Evolutionary conservation across 2,888 invertebrate genomes (phyloP), one percentile per base, ranked within the genome.

Genomic region (Drosophila recens): DNA sequence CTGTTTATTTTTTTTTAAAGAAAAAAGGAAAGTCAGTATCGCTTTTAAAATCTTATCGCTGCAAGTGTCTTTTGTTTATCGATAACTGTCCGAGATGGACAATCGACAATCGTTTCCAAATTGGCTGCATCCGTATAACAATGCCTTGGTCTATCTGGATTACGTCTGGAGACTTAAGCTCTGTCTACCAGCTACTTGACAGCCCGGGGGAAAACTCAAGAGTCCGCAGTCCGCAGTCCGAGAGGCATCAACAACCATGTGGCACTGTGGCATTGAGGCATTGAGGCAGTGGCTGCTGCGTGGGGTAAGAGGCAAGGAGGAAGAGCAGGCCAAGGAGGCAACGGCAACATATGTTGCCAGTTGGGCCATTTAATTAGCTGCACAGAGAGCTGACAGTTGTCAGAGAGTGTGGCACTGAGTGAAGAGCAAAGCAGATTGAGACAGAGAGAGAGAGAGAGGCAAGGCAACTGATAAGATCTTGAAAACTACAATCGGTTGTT

Each of bases 331-430:
- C 11, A 13, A 33, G 59, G 30, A 15, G 10, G 34, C 40, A 56
- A 42, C 5, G 57, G 62, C 51, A 87, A 82, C 84, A 85, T 82
- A 85, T 85, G 84, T 87, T 85, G 84, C 87, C 84, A 87, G 84
- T 85, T 85, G 87, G 86, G 70, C 78, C 87, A 82, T 85, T 85
- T 85, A 85, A 85, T 85, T 85, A 85, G 84, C 81, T 82, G 87
- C 73, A 79, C 76, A 49, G 76, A 68, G 73, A 67, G 73, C 80
- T 79, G 87, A 80, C 87, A 83, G 87, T 75, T 83, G 87, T 82
- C 79, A 80, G 79, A 63, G 81, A 86, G 79, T 70, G 74, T 73
- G 74, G 74, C 74, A 67, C 69, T 66, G 76, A 59, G 46, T 72
- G 54, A 63, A 56, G 68, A 66, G 52, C 51, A 45, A 27, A 61